phyloP scores from a whole-genome alignment of 2,113 vertebrate species.

The Semnornis frantzii region DNA sequence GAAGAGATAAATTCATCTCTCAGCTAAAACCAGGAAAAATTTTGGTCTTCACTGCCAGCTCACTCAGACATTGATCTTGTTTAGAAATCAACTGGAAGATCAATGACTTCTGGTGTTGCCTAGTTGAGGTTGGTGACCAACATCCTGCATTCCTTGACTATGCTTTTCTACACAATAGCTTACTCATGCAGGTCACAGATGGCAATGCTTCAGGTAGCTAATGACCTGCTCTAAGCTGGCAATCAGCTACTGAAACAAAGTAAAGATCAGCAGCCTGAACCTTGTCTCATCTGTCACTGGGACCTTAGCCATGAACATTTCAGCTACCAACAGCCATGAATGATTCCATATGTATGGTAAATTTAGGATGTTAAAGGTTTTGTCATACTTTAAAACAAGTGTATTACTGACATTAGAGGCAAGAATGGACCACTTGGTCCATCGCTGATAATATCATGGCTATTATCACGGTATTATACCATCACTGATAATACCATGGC shows the following conservation, averaged over 20 bases:
- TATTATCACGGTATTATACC: no score
- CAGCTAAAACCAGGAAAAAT: background rate
- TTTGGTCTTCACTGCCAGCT: background rate
- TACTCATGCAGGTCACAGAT: background rate
- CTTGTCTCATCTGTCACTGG: slow-evolving; percentile 27
- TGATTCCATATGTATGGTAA: slow-evolving; percentile 12
- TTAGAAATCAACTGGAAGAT: background rate
- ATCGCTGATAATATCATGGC: background rate
- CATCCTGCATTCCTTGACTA: background rate
- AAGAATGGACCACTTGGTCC: background rate
- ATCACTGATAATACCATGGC: background rate
- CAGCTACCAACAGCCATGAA: background rate
- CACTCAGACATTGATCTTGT: background rate
- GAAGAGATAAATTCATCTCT: background rate
- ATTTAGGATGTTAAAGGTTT: background rate
- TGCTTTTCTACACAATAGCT: background rate
- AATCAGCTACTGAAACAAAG: background rate
- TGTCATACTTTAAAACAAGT: background rate
- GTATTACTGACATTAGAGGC: background rate
- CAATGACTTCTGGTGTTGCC: background rate
- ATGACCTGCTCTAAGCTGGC: background rate
- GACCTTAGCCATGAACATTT: slow-evolving; percentile 19
- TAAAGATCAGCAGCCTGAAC: background rate
- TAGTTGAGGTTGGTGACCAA: background rate
- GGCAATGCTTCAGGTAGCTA: background rate